Base-by-base conservation (phyloP, 2,113 vertebrate genomes). In the Otis tarda region DNA sequence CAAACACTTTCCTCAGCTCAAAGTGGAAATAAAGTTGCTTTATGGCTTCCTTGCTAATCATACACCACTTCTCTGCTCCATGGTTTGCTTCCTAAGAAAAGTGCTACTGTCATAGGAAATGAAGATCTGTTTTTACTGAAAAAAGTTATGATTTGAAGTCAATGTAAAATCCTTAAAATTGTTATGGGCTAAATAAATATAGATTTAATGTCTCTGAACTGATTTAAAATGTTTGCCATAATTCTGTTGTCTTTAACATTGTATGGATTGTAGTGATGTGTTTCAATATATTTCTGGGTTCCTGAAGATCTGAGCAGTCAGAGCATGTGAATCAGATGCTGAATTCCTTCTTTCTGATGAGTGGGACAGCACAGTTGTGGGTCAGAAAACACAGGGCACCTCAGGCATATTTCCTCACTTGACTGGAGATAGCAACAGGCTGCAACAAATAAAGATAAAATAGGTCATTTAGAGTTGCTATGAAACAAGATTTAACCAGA, bases 301-400 rank as follows among this genome's bases (percentile, higher is more conserved):
- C 17, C 52, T 21, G 68, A 70, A 56, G 37, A 28, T 31, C 20
- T 69, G 39, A 60, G 45, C 33, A 74, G n/a, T 35, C 39, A 86
- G 37, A 77, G 17, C 12, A 6, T 10, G 18, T 49, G 37, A 53
- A 21, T 9, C 17, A 83, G 23, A 52, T 27, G 5, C 12, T 6
- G 39, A 50, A 10, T 31, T 83, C 23, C 63, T 61, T 85, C 56
- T 75, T 84, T 59, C 30, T 4, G 2, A 65, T 3, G 2, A 41
- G 15, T 4, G 31, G 35, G 11, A 9, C 22, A 61, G 50, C 27
- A 31, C 0, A 0, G 27, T 6, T 39, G 33, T 50, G 49, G 39
- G 35, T 61, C 33, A 80, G 63, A 88, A 85, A 93, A 88, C 49
- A 79, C 19, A 37, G 67, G 14, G 20, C 25, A 45, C 14, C 87